phyloP scores from a whole-genome alignment of 2,113 vertebrate genomes.

The Dipodomys ordii region DNA sequence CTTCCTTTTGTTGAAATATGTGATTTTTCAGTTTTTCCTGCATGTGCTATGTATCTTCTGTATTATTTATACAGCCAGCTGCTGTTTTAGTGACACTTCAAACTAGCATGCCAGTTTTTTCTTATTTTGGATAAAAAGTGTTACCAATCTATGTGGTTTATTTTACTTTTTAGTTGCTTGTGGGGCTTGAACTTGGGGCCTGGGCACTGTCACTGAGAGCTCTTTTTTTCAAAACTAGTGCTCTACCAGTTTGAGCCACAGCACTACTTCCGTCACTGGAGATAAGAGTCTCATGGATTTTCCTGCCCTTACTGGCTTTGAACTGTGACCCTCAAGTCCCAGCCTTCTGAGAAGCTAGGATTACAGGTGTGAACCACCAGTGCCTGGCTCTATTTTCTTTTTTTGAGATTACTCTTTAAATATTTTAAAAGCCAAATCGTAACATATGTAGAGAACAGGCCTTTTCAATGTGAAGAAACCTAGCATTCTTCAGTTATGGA shows the following conservation, averaged over 20 bases:
- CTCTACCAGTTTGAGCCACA: no score
- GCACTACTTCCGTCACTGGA: no score
- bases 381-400: no score
- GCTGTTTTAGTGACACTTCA: conserved; percentile 14
- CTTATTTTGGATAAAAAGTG: conserved; percentile 35
- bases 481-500: not conserved
- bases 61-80: not conserved
- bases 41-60: not conserved
- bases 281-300: no score
- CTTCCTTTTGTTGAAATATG: conserved; percentile 6
- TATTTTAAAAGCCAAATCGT: conserved; percentile 18
- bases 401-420: not conserved
- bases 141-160: not conserved
- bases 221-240: no score
- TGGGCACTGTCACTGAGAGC: no score
- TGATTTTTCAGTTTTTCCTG: not conserved
- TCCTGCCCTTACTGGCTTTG: no score
- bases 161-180: no score
- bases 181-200: no score
- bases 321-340: no score
- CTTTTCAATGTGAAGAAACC: not conserved
- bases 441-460: not conserved
- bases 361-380: no score
- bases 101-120: not conserved
- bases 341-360: no score